Evolutionary conservation across 1,140 invertebrate genomes (phyloP).

Genomic region (Pseudobourletiella spinata): DNA sequence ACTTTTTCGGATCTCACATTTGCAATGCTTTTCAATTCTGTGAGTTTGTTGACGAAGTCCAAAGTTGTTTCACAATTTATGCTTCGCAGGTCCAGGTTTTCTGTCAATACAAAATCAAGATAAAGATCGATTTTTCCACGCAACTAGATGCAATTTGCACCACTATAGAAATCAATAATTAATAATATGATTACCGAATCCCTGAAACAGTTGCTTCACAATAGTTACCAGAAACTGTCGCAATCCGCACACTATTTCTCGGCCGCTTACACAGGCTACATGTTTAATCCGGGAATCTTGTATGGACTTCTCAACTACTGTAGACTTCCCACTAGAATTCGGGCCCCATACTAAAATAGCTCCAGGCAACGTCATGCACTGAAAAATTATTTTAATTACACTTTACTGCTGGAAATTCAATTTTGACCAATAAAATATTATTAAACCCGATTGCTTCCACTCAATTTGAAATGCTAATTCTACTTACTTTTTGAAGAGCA

Average conservation of each 20-base stretch:
- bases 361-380: neutral
- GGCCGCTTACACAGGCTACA: neutral
- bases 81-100: neutral
- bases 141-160: neutral
- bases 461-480: too few relatives aligned
- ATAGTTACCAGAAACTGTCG: constrained; percentile 1
- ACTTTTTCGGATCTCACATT: neutral
- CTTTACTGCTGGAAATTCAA: too few relatives aligned
- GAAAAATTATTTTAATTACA: too few relatives aligned
- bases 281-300: neutral
- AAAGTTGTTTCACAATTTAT: neutral
- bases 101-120: neutral
- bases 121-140: neutral
- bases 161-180: neutral
- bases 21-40: neutral
- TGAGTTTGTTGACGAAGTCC: neutral
- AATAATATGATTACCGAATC: neutral
- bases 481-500: too few relatives aligned
- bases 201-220: neutral
- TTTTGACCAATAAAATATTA: too few relatives aligned
- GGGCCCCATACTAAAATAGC: neutral
- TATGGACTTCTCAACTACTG: neutral
- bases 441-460: too few relatives aligned
- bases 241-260: constrained; percentile 1
- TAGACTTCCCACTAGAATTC: neutral